Evolutionary conservation across 2,797 vertebrate species (phyloP).

Genomic region (Dendrocincla tyrannina): DNA sequence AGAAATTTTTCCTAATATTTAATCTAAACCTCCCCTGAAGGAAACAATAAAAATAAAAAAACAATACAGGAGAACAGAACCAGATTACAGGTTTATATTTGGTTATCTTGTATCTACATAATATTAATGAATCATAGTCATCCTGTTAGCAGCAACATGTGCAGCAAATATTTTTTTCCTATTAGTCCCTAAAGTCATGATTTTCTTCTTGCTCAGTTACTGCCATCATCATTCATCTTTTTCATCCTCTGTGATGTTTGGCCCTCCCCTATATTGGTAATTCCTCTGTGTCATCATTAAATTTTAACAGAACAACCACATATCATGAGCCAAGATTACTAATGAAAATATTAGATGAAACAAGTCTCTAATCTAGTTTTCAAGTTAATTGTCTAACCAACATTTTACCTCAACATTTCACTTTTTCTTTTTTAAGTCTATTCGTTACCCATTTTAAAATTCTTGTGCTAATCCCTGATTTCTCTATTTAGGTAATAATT

Average conservation of each 20-base stretch:
- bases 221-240: neutral
- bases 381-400: neutral
- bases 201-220: neutral
- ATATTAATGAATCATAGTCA: neutral
- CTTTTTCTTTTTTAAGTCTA: neutral
- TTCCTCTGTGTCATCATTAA: neutral
- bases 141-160: neutral
- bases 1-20: neutral
- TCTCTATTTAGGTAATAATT: neutral
- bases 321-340: neutral
- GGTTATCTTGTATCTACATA: neutral
- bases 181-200: neutral
- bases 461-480: neutral
- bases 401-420: neutral
- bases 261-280: neutral
- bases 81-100: neutral
- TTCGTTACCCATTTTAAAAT: neutral
- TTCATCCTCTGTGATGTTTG: neutral
- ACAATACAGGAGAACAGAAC: neutral
- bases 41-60: neutral
- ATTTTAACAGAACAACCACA: neutral
- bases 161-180: neutral
- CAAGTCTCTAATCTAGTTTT: neutral
- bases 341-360: neutral
- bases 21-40: neutral